Base-by-base conservation (phyloP, 2,888 invertebrate genomes). In the Agonopterix heracliana region DNA sequence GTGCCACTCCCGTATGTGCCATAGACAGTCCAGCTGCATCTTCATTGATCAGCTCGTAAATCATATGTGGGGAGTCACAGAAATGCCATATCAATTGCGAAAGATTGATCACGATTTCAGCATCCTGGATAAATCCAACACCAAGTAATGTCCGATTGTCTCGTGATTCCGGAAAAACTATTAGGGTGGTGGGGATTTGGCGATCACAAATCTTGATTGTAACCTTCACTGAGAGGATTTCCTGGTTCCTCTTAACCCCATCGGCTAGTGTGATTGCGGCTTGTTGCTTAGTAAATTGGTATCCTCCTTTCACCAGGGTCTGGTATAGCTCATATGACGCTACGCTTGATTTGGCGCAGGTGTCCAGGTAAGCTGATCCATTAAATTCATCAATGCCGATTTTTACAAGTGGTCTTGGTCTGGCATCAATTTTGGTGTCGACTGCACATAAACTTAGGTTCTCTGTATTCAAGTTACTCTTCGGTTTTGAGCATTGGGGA, bases 61-160 rank as follows among this genome's bases (percentile, higher is more conserved):
- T n/a, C 8, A n/a, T 35, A 3, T 36, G n/a, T n/a, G n/a, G 48
- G 10, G 13, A 14, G 7, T 54, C 50, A 1, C 54, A 8, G 48
- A 57, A 59, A 8, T 47, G 7, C 56, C 53, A 55, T 4, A 53
- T 54, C 2, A 47, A 41, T 14, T 60, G 57, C 0, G 60, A 51
- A 11, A 61, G 38, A 42, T 57, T 55, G 2, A 61, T 14, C 3
- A 57, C 42, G 17, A 60, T 56, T 7, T 56, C 46, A 8, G 58
- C 55, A 42, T 57, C 53, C 11, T 60, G 52, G 0, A 61, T 44
- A 40, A 62, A 64, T 5, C 61, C 57, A n/a, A n/a, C n/a, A n/a
- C n/a, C n/a, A 2, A 63, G 36, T 8, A 63, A 51, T 0, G 64
- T 61, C 11, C 49, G 41, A 40, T 58, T 60, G 3, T 57, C 52